These are phyloP conservation scores for Eugnorisma glareosa DNA, from an alignment of 2,888 invertebrate species.

Conservation along the genomic window DNA sequence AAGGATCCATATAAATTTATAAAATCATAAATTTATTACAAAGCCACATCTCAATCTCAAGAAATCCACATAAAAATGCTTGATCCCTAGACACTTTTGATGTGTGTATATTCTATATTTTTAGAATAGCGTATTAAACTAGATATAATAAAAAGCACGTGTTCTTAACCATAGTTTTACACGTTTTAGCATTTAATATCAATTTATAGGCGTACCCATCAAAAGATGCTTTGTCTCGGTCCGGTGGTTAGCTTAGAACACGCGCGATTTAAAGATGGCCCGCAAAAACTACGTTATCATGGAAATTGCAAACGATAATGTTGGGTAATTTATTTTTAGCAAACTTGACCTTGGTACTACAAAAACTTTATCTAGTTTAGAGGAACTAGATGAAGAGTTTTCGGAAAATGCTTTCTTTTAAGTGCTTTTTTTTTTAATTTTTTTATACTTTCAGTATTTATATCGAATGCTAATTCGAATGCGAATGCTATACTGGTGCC, in stretches of 20 bases:
- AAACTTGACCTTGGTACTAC: background rate
- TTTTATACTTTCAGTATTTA: background rate
- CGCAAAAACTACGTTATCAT: conserved; percentile 41
- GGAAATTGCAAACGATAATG: conserved; percentile 19
- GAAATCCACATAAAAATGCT: too few species aligned
- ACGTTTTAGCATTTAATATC: conserved; percentile 30
- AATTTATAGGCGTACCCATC: conserved; percentile 41
- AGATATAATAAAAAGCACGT: conserved; percentile 20
- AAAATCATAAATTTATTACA: too few species aligned
- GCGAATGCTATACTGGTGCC: background rate
- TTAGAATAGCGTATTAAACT: background rate
- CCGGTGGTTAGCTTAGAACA: background rate
- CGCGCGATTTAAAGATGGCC: conserved; percentile 17
- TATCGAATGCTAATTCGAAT: too few species aligned
- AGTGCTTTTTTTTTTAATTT: too few species aligned
- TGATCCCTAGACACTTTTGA: too few species aligned
- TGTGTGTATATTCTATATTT: background rate
- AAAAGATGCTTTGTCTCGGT: conserved; percentile 44
- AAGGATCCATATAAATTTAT: too few species aligned
- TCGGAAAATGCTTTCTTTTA: background rate
- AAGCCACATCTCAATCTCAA: too few species aligned
- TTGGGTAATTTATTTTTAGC: conserved; percentile 6
- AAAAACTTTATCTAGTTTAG: conserved; percentile 6
- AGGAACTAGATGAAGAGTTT: background rate
- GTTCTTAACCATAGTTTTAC: background rate